These are phyloP conservation scores for Aspidapion aeneum DNA, from an alignment of 2,888 invertebrate species.

Conservation along the genomic window DNA sequence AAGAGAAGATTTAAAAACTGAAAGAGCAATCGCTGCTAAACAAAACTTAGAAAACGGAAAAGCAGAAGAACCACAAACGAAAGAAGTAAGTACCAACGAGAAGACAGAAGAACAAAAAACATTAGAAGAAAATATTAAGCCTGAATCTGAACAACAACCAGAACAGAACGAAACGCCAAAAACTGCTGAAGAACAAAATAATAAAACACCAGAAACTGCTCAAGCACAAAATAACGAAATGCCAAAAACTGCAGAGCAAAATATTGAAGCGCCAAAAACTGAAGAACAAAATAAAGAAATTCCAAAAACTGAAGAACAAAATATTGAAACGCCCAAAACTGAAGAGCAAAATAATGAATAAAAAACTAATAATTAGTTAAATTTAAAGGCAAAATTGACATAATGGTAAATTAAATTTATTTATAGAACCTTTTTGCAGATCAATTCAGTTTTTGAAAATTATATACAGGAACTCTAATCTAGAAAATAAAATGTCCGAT, in stretches of 20 bases:
- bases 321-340: no score
- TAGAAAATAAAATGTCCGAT: no score
- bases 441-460: no score
- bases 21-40: neutral
- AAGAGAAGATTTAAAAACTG: slow-evolving; percentile 18
- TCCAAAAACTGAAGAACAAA: no score
- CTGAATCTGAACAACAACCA: neutral
- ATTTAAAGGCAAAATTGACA: no score
- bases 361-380: no score
- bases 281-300: no score
- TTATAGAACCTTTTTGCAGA: no score
- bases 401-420: no score
- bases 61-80: neutral
- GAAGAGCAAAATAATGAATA: no score
- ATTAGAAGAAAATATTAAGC: neutral
- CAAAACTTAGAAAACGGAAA: neutral
- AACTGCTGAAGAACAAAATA: neutral
- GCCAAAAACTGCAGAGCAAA: neutral
- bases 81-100: neutral
- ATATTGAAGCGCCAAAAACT: no score
- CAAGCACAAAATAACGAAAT: neutral
- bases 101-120: neutral
- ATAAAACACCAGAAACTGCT: neutral
- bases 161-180: neutral
- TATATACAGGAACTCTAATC: no score